phyloP scores from a whole-genome alignment of 2,113 vertebrate genomes.

The Hippocampus mohnikei region DNA sequence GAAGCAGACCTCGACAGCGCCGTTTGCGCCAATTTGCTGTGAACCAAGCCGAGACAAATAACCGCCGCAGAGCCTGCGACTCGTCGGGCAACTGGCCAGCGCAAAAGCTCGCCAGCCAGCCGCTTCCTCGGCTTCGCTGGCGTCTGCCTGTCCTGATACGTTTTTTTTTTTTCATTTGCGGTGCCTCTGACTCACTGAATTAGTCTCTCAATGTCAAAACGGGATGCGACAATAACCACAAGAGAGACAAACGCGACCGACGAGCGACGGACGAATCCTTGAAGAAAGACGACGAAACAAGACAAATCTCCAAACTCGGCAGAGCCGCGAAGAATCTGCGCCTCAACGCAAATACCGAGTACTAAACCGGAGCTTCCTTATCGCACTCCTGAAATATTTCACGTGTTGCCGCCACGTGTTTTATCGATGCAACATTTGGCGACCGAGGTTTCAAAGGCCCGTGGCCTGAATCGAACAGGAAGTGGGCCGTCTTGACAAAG shows the following conservation, averaged over 20 bases:
- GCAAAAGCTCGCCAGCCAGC: neutral
- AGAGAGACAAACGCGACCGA: neutral
- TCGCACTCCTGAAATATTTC: neutral
- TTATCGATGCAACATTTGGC: neutral
- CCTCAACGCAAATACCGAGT: neutral
- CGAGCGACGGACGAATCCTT: neutral
- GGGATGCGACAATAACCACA: neutral
- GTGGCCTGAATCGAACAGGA: no score
- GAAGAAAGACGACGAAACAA: neutral
- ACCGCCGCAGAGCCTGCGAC: slow-evolving; percentile 49
- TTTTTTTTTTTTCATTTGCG: neutral
- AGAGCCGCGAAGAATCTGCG: neutral
- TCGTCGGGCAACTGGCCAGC: slow-evolving; percentile 55
- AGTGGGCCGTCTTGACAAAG: no score
- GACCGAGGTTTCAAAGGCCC: no score
- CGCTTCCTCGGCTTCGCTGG: slow-evolving; percentile 33
- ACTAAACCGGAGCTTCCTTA: neutral
- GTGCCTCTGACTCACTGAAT: neutral
- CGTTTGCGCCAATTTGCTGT: slow-evolving; percentile 66
- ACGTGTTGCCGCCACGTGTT: neutral
- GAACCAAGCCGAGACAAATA: slow-evolving; percentile 65
- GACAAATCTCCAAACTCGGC: neutral
- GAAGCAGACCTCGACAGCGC: slow-evolving; percentile 53
- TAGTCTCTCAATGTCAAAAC: neutral
- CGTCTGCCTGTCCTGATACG: slow-evolving; percentile 24